These are phyloP conservation scores for Smutsia gigantea DNA, from an alignment of 2,797 vertebrate genomes.

Conservation along the genomic window DNA sequence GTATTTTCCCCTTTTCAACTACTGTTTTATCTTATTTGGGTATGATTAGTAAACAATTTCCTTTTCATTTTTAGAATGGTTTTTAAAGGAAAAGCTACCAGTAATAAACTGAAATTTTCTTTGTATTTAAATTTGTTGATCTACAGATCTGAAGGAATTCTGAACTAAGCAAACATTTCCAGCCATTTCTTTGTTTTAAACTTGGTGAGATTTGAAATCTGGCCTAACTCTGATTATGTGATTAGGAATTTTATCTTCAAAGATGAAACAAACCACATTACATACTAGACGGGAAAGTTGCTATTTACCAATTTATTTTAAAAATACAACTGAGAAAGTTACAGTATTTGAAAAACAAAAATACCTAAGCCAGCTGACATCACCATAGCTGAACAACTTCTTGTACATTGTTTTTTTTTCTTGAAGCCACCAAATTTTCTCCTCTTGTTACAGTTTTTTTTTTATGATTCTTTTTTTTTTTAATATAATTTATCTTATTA, in stretches of 20 bases:
- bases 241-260: slow-evolving; percentile 29
- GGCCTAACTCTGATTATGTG: not conserved
- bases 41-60: slow-evolving; percentile 55
- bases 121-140: slow-evolving; percentile 43
- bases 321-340: slow-evolving; percentile 35
- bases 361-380: not conserved
- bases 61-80: slow-evolving; percentile 37
- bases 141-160: not conserved
- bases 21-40: slow-evolving; percentile 26
- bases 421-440: not conserved
- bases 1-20: slow-evolving; percentile 42
- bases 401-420: not conserved
- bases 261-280: slow-evolving; percentile 22
- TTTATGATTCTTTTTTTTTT: too few species aligned
- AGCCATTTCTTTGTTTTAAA: slow-evolving; percentile 45
- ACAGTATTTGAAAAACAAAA: slow-evolving; percentile 38
- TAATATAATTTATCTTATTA: too few species aligned
- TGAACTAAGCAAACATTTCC: slow-evolving; percentile 19
- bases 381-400: not conserved
- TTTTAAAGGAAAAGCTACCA: slow-evolving; percentile 50
- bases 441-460: too few species aligned
- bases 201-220: not conserved
- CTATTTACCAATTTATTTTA: slow-evolving; percentile 40
- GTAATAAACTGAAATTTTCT: slow-evolving; percentile 47
- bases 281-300: slow-evolving; percentile 21